These are phyloP conservation scores for Zaprionus kolodkinae DNA, from an alignment of 1,140 invertebrate genomes.

Conservation along the genomic window DNA sequence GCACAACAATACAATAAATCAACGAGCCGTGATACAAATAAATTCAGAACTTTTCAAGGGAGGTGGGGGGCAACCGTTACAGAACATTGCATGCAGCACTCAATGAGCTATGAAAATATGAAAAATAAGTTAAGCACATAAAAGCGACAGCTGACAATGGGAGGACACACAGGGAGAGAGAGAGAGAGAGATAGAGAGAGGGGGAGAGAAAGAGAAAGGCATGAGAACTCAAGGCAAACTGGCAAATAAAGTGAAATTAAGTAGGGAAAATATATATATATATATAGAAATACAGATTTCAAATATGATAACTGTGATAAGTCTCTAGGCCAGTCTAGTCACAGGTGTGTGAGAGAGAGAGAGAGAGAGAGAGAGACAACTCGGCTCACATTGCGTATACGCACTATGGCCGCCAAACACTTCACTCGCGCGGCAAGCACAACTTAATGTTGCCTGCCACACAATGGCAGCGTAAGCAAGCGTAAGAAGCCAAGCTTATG, in stretches of 20 bases:
- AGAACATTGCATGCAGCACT: slow-evolving; percentile 61
- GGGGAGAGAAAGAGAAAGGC: too few relatives aligned
- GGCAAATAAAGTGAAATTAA: not conserved
- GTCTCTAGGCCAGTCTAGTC: too few relatives aligned
- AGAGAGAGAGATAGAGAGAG: too few relatives aligned
- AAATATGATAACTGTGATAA: not conserved
- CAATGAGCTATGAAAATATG: slow-evolving; percentile 79
- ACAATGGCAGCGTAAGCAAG: slow-evolving; percentile 24
- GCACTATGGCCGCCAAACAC: slow-evolving; percentile 48
- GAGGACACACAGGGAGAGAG: not conserved
- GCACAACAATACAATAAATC: slow-evolving; percentile 71
- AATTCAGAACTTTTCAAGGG: slow-evolving; percentile 79
- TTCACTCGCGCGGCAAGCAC: not conserved
- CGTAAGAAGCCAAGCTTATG: slow-evolving; percentile 49
- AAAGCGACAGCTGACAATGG: slow-evolving; percentile 22
- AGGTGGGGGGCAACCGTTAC: slow-evolving; percentile 46
- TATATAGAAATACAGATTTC: not conserved
- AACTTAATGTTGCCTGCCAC: slow-evolving; percentile 29
- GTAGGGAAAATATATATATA: not conserved
- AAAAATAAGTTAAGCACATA: slow-evolving; percentile 53
- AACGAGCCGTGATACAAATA: slow-evolving; percentile 67
- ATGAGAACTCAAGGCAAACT: too few relatives aligned
- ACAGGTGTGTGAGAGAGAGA: not conserved
- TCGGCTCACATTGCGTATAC: slow-evolving; percentile 60
- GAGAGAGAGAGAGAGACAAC: not conserved